Conservation (phyloP, 2,888 invertebrate genomes). For the Metopia argyrocephala region DNA sequence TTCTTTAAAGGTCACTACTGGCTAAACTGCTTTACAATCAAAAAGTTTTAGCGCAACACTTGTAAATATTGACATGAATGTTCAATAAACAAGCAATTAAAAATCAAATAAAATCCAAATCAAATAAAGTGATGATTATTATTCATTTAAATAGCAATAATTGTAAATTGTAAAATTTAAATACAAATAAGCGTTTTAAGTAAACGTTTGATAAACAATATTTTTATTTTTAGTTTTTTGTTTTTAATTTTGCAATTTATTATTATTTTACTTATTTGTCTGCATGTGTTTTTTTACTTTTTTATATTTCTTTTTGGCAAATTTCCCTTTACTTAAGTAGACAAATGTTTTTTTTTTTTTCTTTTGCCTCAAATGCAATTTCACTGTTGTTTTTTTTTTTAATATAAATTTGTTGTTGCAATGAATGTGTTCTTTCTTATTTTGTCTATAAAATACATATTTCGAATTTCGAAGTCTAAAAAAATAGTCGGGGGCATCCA, state of each 20-base stretch:
- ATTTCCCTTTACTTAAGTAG: slow-evolving; percentile 41
- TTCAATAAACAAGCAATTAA: too few relatives aligned
- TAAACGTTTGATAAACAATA: not conserved
- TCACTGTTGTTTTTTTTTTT: not conserved
- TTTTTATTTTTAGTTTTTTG: slow-evolving; percentile 20
- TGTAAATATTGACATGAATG: too few relatives aligned
- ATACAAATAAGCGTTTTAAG: too few relatives aligned
- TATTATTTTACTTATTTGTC: slow-evolving; percentile 38
- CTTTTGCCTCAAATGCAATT: not conserved
- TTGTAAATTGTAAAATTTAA: too few relatives aligned
- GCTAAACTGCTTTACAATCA: too few relatives aligned
- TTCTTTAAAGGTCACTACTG: too few relatives aligned
- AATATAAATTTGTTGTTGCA: not conserved
- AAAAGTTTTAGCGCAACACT: too few relatives aligned
- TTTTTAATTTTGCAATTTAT: slow-evolving; percentile 46
- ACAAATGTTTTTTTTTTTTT: slow-evolving; percentile 28
- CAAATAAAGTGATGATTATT: too few relatives aligned
- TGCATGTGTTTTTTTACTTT: slow-evolving; percentile 11
- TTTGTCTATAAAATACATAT: slow-evolving; percentile 6
- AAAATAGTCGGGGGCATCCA: not conserved
- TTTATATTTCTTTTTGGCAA: slow-evolving; percentile 43
- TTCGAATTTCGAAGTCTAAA: slow-evolving; percentile 6
- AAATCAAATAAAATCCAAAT: too few relatives aligned
- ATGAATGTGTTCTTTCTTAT: not conserved
- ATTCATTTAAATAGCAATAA: too few relatives aligned